These are phyloP conservation scores for Melitaea athalia DNA, from an alignment of 2,888 invertebrate species.

Conservation along the genomic window DNA sequence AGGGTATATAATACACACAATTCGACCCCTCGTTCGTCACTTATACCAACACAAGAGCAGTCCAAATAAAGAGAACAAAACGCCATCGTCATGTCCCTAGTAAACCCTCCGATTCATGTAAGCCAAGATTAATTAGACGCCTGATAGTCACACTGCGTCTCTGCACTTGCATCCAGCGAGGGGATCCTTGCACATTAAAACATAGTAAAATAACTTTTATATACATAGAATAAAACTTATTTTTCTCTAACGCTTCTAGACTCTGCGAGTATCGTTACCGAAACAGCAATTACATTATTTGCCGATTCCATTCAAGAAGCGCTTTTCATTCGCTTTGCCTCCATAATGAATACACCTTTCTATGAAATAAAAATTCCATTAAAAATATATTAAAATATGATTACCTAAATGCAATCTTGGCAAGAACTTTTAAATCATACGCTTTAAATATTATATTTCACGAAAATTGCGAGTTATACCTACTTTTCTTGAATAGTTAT, in stretches of 20 bases:
- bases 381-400: neutral
- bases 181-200: conserved; percentile 31
- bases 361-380: conserved; percentile 1
- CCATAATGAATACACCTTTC: conserved; percentile 29
- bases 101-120: conserved; percentile 31
- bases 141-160: conserved; percentile 57
- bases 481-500: neutral
- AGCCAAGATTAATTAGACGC: conserved; percentile 68
- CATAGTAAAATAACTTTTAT: conserved; percentile 16
- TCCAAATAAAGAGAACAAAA: conserved; percentile 36
- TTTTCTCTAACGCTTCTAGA: conserved; percentile 2
- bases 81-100: conserved; percentile 24
- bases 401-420: neutral
- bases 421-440: too few species aligned
- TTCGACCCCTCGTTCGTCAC: conserved; percentile 28
- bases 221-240: neutral
- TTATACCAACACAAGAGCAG: conserved; percentile 37
- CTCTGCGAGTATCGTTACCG: conserved; percentile 6
- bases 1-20: conserved; percentile 23
- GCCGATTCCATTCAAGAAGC: conserved; percentile 33
- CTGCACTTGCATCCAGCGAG: conserved; percentile 45
- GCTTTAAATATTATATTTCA: too few species aligned
- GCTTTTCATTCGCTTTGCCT: conserved; percentile 26
- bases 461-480: neutral
- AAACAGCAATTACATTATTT: conserved; percentile 35